Evolutionary conservation across 2,888 invertebrate species (phyloP).

Genomic region (Andrena bucephala): DNA sequence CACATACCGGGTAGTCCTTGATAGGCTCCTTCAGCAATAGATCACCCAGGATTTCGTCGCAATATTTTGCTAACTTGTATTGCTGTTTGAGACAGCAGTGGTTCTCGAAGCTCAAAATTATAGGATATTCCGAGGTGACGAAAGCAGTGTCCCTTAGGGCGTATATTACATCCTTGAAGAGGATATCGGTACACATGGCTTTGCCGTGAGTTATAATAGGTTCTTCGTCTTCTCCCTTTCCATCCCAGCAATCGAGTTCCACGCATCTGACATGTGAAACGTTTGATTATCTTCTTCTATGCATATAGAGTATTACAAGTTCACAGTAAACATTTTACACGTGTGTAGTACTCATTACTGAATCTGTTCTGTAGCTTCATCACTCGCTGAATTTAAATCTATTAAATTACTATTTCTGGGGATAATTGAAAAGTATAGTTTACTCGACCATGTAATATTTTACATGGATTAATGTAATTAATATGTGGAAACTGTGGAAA

Average conservation of each 20-base stretch:
- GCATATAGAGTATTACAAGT: no score
- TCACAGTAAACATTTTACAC: no score
- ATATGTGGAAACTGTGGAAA: no score
- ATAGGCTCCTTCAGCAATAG: conserved; percentile 87
- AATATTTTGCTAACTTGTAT: conserved; percentile 90
- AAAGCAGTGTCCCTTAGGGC: conserved; percentile 90
- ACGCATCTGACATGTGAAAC: conserved; percentile 86
- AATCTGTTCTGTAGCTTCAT: no score
- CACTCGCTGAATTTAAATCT: no score
- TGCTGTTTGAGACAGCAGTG: conserved; percentile 89
- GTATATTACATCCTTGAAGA: conserved; percentile 88
- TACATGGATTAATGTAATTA: no score
- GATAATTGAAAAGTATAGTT: no score
- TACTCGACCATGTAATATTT: no score
- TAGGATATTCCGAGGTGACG: conserved; percentile 89
- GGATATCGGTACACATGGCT: conserved; percentile 91
- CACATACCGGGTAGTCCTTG: conserved; percentile 87
- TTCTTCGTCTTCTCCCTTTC: conserved; percentile 89
- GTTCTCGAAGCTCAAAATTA: conserved; percentile 90
- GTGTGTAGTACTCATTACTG: no score
- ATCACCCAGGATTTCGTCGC: conserved; percentile 90
- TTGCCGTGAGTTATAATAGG: conserved; percentile 91
- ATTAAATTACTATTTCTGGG: no score
- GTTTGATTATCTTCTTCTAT: not conserved
- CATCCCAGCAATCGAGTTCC: conserved; percentile 91